These are phyloP conservation scores for Notarius lentiginosus DNA, from an alignment of 2,113 vertebrate species.

Conservation along the genomic window DNA sequence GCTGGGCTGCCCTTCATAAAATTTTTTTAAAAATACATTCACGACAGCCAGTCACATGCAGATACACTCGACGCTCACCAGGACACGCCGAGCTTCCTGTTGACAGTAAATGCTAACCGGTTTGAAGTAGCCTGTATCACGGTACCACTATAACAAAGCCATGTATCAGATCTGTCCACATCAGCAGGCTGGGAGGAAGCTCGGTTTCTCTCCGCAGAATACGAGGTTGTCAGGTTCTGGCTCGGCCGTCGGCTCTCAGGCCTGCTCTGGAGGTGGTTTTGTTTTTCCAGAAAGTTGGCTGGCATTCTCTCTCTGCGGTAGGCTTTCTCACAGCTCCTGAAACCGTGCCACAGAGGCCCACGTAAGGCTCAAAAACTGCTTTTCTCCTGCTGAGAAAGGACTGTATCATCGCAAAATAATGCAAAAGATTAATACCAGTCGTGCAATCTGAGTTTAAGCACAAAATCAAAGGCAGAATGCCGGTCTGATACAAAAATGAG, in stretches of 20 bases:
- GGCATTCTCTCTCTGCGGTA: conserved; percentile 40
- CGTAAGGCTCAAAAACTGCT: conserved; percentile 38
- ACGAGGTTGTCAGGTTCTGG: conserved; percentile 37
- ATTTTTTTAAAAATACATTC: background rate
- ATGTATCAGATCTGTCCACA: background rate
- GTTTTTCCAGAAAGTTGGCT: conserved; percentile 55
- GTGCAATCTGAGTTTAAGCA: background rate
- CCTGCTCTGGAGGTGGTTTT: conserved; percentile 46
- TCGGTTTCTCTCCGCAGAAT: background rate
- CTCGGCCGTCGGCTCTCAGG: conserved; percentile 23
- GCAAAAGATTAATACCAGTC: background rate
- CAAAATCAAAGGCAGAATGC: background rate
- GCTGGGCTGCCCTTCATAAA: conserved; percentile 14
- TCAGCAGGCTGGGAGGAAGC: conserved; percentile 37
- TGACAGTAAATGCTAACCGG: conserved; percentile 13
- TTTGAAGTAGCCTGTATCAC: conserved; percentile 10
- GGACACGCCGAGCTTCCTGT: conserved; percentile 25
- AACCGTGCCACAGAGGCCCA: conserved; percentile 43
- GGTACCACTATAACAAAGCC: conserved; percentile 33
- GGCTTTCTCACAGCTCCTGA: conserved; percentile 46
- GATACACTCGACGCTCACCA: conserved; percentile 3
- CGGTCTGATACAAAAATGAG: no score
- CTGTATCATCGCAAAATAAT: conserved; percentile 6
- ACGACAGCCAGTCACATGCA: conserved; percentile 12
- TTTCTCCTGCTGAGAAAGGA: conserved; percentile 30